Conservation (phyloP, 2,113 vertebrate genomes). For the Pyxicephalus adspersus region DNA sequence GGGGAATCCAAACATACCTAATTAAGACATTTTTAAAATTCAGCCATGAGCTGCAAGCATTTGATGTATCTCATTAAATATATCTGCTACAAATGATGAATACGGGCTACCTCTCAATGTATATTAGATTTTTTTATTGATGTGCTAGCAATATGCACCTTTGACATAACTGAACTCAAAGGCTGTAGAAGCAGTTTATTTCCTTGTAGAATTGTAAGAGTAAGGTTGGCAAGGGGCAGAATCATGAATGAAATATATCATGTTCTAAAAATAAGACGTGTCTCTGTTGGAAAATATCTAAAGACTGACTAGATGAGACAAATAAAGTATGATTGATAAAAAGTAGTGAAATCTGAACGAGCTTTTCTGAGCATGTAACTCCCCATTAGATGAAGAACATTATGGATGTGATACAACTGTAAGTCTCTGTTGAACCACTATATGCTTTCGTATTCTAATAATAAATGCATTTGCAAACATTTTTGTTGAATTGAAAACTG, state of each 20-base stretch:
- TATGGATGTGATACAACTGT: too few relatives aligned
- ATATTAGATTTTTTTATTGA: slow-evolving; percentile 44
- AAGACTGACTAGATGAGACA: neutral
- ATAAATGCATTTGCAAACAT: too few relatives aligned
- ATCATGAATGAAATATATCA: slow-evolving; percentile 18
- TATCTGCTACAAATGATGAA: slow-evolving; percentile 23
- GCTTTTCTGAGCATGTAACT: too few relatives aligned
- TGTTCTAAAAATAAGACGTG: slow-evolving; percentile 1
- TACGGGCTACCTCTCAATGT: slow-evolving; percentile 22
- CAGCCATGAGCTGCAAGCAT: slow-evolving; percentile 6
- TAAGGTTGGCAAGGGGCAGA: slow-evolving; percentile 22
- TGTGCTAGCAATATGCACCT: slow-evolving; percentile 16
- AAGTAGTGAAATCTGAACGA: neutral
- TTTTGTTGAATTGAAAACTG: too few relatives aligned
- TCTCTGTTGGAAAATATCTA: slow-evolving; percentile 13
- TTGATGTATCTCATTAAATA: slow-evolving; percentile 9
- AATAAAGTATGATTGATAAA: slow-evolving; percentile 19
- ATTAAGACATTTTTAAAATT: slow-evolving; percentile 40
- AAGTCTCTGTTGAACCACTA: too few relatives aligned
- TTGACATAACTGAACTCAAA: slow-evolving; percentile 27
- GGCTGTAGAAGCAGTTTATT: slow-evolving; percentile 28
- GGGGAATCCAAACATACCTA: slow-evolving; percentile 25
- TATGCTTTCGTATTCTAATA: too few relatives aligned
- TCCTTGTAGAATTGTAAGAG: slow-evolving; percentile 18
- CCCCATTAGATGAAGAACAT: too few relatives aligned